Percentiles rank a stretch among this genome's conserved stretches.
These are phyloP conservation scores for Aspidiotus rigidus DNA, from an alignment of 2,888 invertebrate species.

Conservation along the genomic window DNA sequence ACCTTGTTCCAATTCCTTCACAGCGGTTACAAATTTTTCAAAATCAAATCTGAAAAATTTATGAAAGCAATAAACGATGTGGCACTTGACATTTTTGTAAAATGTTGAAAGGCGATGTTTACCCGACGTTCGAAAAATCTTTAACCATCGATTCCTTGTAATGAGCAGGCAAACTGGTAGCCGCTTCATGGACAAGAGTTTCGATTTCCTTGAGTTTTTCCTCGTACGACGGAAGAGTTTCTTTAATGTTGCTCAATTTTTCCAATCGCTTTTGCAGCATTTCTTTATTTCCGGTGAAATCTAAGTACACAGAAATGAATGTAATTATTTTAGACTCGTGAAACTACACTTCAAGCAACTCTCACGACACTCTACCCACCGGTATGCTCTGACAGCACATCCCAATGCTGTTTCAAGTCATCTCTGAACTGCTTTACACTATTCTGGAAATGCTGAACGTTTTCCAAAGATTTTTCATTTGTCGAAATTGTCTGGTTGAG, in stretches of 20 bases:
- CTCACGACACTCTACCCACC: slow-evolving; percentile 39
- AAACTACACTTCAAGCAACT: background rate
- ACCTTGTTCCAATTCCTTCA: slow-evolving; percentile 67
- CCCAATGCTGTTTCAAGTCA: slow-evolving; percentile 83
- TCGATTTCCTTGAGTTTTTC: slow-evolving; percentile 66
- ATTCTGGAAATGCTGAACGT: slow-evolving; percentile 77
- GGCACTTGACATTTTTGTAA: background rate
- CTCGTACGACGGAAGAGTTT: slow-evolving; percentile 65
- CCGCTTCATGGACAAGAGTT: slow-evolving; percentile 61
- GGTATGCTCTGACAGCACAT: slow-evolving; percentile 68
- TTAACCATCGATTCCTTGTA: slow-evolving; percentile 77
- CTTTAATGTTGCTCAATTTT: slow-evolving; percentile 71
- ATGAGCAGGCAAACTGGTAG: slow-evolving; percentile 62
- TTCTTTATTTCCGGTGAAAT: slow-evolving; percentile 78
- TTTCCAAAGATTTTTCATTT: slow-evolving; percentile 65
- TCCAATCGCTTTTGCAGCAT: slow-evolving; percentile 70
- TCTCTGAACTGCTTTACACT: slow-evolving; percentile 78
- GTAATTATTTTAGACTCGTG: background rate
- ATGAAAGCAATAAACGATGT: background rate
- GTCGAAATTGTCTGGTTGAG: slow-evolving; percentile 60
- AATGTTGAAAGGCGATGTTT: slow-evolving; percentile 32
- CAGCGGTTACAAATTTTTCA: slow-evolving; percentile 67
- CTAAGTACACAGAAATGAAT: slow-evolving; percentile 42
- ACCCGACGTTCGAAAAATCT: slow-evolving; percentile 64
- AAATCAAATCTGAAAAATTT: slow-evolving; percentile 56